phyloP scores from a whole-genome alignment of 2,113 vertebrate genomes.

The Muscicapa adusta region DNA sequence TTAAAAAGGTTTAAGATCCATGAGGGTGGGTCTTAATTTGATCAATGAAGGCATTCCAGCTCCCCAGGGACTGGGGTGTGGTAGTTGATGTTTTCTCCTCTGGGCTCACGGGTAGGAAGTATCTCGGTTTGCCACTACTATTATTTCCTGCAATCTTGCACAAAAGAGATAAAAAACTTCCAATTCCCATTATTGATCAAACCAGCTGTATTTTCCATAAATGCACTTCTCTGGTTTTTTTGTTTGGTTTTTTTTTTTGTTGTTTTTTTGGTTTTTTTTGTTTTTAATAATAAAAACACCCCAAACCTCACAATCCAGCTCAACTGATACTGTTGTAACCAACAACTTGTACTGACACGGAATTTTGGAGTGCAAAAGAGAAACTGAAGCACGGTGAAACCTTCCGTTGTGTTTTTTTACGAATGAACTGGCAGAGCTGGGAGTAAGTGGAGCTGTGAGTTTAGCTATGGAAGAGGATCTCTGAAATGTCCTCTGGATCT shows the following conservation, averaged over 20 bases:
- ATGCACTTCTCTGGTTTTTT: background rate
- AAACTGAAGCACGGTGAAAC: background rate
- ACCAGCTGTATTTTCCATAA: background rate
- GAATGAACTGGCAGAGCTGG: background rate
- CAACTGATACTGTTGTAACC: background rate
- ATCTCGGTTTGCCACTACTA: accelerated
- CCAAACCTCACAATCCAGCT: background rate
- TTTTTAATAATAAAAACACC: background rate
- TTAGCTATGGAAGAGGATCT: background rate
- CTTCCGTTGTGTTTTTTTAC: background rate
- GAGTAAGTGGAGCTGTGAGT: background rate
- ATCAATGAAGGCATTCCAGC: no score
- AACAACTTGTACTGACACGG: background rate
- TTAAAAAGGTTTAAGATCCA: background rate
- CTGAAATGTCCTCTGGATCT: background rate
- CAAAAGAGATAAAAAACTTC: background rate
- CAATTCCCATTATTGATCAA: background rate
- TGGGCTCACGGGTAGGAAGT: background rate
- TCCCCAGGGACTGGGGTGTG: background rate
- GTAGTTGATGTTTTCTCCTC: background rate
- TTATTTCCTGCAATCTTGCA: background rate
- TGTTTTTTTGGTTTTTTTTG: no score
- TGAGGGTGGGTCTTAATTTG: background rate
- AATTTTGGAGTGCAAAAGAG: background rate
- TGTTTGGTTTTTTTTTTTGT: no score